Evolutionary conservation across 2,888 invertebrate species (phyloP), one percentile per base, ranked within the genome.

Genomic region (Mallateleia sp.): DNA sequence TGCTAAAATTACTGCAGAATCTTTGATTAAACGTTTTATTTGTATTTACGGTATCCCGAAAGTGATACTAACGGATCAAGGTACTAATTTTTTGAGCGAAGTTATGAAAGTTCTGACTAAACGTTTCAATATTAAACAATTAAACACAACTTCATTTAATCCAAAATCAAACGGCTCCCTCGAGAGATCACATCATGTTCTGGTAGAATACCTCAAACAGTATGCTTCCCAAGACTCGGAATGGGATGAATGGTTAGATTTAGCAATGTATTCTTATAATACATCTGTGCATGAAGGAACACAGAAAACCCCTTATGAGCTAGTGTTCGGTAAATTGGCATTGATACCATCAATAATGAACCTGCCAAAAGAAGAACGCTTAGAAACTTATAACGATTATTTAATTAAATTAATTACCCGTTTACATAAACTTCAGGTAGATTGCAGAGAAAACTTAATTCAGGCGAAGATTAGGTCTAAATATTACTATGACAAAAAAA

Each of bases 81-180:
- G 25, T 1, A 47, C 15, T 2, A 66, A 47, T 20, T 66, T 66
- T 24, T 18, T 66, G 11, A 66, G 66, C 9, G 47, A 66, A 1
- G 14, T 66, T 0, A 8, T 66, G 11, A 66, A 66, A 47, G 1
- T 18, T 18, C 15, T 66, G 7, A 42, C 66, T 1, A 47, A 66
- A 45, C 25, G 18, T 66, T n/a, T 77, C 8, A 50, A 50, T 7
- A 77, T 77, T 6, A n/a, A 42, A 24, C 77, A 77, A 28, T 66
- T 42, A 3, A 38, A 66, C 42, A 77, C 64, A 3, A 67, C 45
- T 15, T 47, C 67, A 0, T 67, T 67, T 50, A 47, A 67, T 14
- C 45, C 45, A 11, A 28, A 67, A 47, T 24, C 50, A n/a, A 42
- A 66, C 42, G 64, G 54, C 3, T 64, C 62, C 2, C 20, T 66